Base-by-base conservation (phyloP, 2,888 invertebrate genomes). In the Rhamphomyia laevipes region DNA sequence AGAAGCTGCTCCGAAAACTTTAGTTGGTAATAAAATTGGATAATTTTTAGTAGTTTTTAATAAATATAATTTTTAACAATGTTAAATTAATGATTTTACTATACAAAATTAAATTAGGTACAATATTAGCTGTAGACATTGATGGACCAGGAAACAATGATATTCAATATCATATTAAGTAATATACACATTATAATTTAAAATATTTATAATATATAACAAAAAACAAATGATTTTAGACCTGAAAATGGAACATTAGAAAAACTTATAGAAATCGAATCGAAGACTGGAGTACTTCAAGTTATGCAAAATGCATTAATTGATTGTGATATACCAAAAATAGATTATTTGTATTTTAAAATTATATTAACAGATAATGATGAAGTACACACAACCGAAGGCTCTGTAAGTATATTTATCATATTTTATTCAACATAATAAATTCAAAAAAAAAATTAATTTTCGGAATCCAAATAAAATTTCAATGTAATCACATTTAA, bases 111-210 rank as follows among this genome's bases (percentile, higher is more conserved):
- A 31, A 42, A 12, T 41, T 42, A 47, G 31, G 15, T 41, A 35
- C 9, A 31, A 33, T 43, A 21, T 17, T 37, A 16, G 27, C 38
- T 6, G 74, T 70, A 0, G 82, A 82, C 64, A 73, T 72, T 47
- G 82, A 82, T 62, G 79, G 78, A 0, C 75, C 76, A 0, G 70
- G 74, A 3, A 74, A 74, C 61, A 78, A 79, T 63, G 71, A 72
- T 59, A 72, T 82, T 30, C 70, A 70, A 5, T 82, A 78, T 62
- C 66, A 65, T 7, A 27, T 27, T 27, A 7, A 27, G 23, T 27
- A 27, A n/a, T n/a, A n/a, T n/a, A n/a, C n/a, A n/a, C n/a, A n/a
- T n/a, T n/a, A n/a, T n/a, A n/a, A n/a, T n/a, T n/a, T n/a, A n/a
- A n/a, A n/a, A n/a, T n/a, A n/a, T n/a, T n/a, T n/a, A n/a, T n/a